These are phyloP conservation scores for Bombus vancouverensis DNA, from an alignment of 1,140 invertebrate genomes.

Conservation along the genomic window DNA sequence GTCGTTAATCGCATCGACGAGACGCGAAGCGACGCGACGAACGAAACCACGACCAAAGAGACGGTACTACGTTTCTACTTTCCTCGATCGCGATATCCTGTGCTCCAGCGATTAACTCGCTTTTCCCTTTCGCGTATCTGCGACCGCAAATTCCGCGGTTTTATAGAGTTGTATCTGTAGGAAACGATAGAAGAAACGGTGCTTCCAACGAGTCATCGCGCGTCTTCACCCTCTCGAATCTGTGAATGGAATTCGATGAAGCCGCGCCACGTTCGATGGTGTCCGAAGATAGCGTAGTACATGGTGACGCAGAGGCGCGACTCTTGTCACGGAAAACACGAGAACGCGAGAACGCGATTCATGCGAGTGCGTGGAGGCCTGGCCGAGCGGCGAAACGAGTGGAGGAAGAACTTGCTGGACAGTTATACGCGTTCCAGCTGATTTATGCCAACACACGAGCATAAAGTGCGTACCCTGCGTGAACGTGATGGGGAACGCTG, in stretches of 20 bases:
- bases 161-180: neutral
- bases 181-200: neutral
- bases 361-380: too few species aligned
- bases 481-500: neutral
- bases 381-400: constrained; percentile 9
- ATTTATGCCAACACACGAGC: constrained; percentile 71
- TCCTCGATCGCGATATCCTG: constrained; percentile 25
- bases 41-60: neutral
- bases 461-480: constrained; percentile 71
- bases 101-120: constrained; percentile 8
- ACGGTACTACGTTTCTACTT: neutral
- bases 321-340: constrained; percentile 5
- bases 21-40: neutral
- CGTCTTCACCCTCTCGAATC: too few species aligned
- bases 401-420: constrained; percentile 49
- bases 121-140: neutral
- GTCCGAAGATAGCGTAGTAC: neutral
- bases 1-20: neutral
- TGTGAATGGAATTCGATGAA: too few species aligned
- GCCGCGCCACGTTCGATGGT: too few species aligned
- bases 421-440: constrained; percentile 62
- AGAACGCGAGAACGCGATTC: neutral
- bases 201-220: too few species aligned
- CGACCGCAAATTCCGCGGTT: neutral
- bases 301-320: neutral